Evolutionary conservation across 2,113 vertebrate species (phyloP), one percentile per base, ranked within the genome.

Genomic region (Spheniscus mendiculus): DNA sequence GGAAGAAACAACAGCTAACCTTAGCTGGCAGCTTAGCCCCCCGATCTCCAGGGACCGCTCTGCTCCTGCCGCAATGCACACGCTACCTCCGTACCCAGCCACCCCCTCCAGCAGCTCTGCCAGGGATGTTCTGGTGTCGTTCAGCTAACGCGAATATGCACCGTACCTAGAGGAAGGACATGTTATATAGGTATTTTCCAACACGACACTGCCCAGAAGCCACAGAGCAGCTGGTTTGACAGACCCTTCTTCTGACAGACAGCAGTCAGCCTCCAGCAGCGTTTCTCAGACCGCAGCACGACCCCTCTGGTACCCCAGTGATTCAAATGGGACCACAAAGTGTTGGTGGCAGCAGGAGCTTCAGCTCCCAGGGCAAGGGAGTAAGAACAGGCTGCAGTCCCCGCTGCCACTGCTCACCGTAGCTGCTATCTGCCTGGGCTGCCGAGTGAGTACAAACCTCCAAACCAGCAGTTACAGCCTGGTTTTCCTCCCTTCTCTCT

Each of bases 131-230:
- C 23, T 16, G 66, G 14, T 23, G 53, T 4, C 9, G 0, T 19
- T 27, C 72, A 22, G 10, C 36, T 49, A 8, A 30, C 2, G 0
- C 0, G 1, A 61, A 32, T 3, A n/a, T 3, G 14, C 36, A 11
- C 42, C 2, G 0, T 26, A 12, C 19, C n/a, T 5, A 29, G 18
- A 52, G 66, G 56, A 52, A 81, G n/a, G 62, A 65, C 52, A 38
- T 5, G 36, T 18, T 25, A 10, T 29, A 6, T 4, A 17, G n/a
- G 15, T 12, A 29, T 5, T 36, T 59, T 69, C 53, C 67, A 61
- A 58, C 34, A 4, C 0, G 2, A 27, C 15, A 3, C 25, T 16
- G 59, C 76, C 70, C 56, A 49, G 52, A 47, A 77, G 30, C 50
- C 10, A 11, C 55, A 34, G 67, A 21, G 62, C 3, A 10, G 40